phyloP scores from a whole-genome alignment of 1,140 invertebrate species.

The Drosophila paulistorum region DNA sequence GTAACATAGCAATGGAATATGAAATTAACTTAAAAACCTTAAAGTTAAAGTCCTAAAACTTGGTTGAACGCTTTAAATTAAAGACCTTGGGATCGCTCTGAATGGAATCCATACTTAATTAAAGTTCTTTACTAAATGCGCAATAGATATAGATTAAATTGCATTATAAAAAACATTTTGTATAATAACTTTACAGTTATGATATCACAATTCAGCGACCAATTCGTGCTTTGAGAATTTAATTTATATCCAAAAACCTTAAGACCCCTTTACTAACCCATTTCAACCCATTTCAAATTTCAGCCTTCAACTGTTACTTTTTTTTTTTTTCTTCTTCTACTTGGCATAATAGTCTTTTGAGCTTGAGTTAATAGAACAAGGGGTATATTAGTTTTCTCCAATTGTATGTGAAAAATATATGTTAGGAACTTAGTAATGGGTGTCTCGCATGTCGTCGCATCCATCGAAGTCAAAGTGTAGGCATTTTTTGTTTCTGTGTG shows the following conservation, averaged over 20 bases:
- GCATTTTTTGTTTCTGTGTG: conserved; percentile 18
- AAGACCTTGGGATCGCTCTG: too few relatives aligned
- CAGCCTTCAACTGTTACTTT: conserved; percentile 6
- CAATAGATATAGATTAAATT: background rate
- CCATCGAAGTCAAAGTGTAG: background rate
- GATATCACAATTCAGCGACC: background rate
- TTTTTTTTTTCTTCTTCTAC: too few relatives aligned
- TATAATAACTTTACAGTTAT: conserved; percentile 7
- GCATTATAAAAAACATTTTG: background rate
- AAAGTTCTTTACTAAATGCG: background rate
- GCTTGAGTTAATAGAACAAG: background rate
- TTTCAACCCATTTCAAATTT: background rate
- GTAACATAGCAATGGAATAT: too few relatives aligned
- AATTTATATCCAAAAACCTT: conserved; percentile 1
- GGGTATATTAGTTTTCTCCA: conserved; percentile 19
- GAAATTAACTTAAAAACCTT: too few relatives aligned
- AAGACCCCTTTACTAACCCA: background rate
- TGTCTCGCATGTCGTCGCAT: too few relatives aligned
- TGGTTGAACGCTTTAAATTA: too few relatives aligned
- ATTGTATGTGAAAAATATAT: too few relatives aligned
- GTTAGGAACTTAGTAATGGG: too few relatives aligned
- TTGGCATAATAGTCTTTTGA: too few relatives aligned
- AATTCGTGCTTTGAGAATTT: conserved; percentile 1
- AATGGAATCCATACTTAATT: too few relatives aligned
- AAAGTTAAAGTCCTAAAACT: too few relatives aligned